Evolutionary conservation across 2,888 invertebrate species (phyloP), one percentile per base, ranked within the genome.

Genomic region (Sinohyriopsis cumingii): DNA sequence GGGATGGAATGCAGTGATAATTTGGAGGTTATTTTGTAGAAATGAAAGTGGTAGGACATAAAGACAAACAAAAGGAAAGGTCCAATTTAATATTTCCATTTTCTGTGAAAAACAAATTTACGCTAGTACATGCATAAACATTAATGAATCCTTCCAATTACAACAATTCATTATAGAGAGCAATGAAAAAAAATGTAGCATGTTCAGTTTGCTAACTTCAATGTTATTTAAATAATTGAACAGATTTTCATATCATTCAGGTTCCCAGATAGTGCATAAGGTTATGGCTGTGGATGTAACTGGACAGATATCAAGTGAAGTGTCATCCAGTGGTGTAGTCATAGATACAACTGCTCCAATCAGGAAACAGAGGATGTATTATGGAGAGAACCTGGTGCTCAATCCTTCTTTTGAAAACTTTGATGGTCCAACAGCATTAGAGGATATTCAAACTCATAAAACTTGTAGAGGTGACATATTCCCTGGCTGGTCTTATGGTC

Each of bases 261-360:
- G 72, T 55, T 33, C 22, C 20, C 24, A n/a, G 24, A 9, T 72
- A 25, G 45, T 54, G 4, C 62, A 66, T 28, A 55, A 62, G 9
- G 68, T 75, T 7, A 33, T 66, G 59, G 75, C 75, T 22, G 45
- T 60, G 28, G 75, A 75, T 64, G 65, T 55, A 9, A 66, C 67
- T 22, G 75, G 70, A 28, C 70, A 70, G 56, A 57, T 61, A 57
- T 75, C 75, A 15, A 59, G 54, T 5, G 22, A 59, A 20, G 72
- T 72, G 20, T 55, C 19, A 20, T 75, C 75, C 55, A 65, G 70
- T 24, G 75, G 75, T 33, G 70, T 70, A 20, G 12, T 63, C 22
- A 70, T 75, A 54, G 75, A 75, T 60, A 60, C 59, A 64, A 70
- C 69, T 24, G 45, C 68, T 45, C 75, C 75, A 33, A 56, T 70